Evolutionary conservation across 1,140 invertebrate genomes (phyloP).

Genomic region (Lepeophtheirus salmonis): DNA sequence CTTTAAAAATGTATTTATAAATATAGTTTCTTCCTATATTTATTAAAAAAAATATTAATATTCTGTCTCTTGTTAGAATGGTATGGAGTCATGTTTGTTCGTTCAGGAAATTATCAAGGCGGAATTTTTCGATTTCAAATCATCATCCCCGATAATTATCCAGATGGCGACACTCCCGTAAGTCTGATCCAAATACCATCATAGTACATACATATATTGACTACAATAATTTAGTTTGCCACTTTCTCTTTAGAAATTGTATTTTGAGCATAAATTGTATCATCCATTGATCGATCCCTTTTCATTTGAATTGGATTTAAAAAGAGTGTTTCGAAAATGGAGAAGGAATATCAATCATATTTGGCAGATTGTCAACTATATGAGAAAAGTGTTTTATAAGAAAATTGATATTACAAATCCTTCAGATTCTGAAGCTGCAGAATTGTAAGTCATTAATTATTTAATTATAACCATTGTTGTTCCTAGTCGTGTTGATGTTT

Average conservation of each 20-base stretch:
- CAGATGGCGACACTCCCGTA: constrained; percentile 62
- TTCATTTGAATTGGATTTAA: constrained; percentile 52
- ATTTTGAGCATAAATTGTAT: constrained; percentile 61
- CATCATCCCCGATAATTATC: constrained; percentile 64
- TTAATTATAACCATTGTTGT: too few species aligned
- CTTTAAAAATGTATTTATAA: too few species aligned
- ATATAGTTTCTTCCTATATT: too few species aligned
- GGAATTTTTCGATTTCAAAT: constrained; percentile 73
- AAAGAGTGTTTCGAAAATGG: constrained; percentile 61
- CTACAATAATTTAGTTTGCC: too few species aligned
- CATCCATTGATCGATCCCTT: constrained; percentile 64
- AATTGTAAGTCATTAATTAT: constrained; percentile 58
- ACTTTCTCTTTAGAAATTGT: constrained; percentile 12
- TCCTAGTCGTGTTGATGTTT: too few species aligned
- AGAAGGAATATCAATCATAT: constrained; percentile 56
- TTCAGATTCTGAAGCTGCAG: constrained; percentile 51
- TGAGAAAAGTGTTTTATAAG: constrained; percentile 52
- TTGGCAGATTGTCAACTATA: constrained; percentile 71
- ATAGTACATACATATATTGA: constrained; percentile 9
- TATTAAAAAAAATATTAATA: too few species aligned
- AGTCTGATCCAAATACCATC: constrained; percentile 26
- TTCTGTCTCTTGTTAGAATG: constrained; percentile 39
- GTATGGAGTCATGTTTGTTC: constrained; percentile 79
- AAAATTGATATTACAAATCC: constrained; percentile 48
- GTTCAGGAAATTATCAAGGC: constrained; percentile 64